Conservation (phyloP, 2,113 vertebrate species). For the Thermophis baileyi region DNA sequence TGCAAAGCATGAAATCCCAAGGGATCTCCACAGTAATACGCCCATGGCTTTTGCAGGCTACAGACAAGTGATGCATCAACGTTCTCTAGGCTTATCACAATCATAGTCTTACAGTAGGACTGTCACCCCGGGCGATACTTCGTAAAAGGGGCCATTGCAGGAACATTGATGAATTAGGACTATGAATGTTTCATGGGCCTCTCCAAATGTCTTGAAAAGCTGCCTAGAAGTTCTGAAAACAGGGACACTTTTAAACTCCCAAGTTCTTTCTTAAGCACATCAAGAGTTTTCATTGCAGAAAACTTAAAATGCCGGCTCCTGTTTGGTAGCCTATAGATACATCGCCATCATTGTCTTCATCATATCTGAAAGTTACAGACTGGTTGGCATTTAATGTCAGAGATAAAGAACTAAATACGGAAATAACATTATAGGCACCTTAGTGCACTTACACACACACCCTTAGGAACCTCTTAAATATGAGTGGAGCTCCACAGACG, state of each 20-base stretch:
- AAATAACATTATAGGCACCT: background rate
- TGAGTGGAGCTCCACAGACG: no score
- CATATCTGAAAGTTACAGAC: slow-evolving; percentile 44
- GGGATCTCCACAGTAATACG: background rate
- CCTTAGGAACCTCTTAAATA: no score
- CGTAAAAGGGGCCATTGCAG: background rate
- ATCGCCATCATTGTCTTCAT: background rate
- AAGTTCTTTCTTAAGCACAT: background rate
- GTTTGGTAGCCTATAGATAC: slow-evolving; percentile 41
- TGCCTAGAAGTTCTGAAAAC: background rate
- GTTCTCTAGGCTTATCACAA: background rate
- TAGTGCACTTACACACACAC: no score
- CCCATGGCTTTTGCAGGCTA: background rate
- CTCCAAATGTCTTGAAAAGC: background rate
- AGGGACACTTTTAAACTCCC: background rate
- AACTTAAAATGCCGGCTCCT: slow-evolving; percentile 9
- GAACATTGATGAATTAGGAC: background rate
- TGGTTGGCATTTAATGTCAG: slow-evolving; percentile 46
- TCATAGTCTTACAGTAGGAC: background rate
- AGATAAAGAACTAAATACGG: slow-evolving; percentile 36
- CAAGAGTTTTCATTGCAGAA: slow-evolving; percentile 1
- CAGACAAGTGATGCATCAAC: background rate
- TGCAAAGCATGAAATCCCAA: background rate
- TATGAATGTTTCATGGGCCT: background rate
- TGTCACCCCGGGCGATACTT: background rate